A percentile compares a stretch with the other conserved stretches of the same genome.
These are phyloP conservation scores for Bucorvus abyssinicus DNA, from an alignment of 2,797 vertebrate genomes.

Conservation along the genomic window DNA sequence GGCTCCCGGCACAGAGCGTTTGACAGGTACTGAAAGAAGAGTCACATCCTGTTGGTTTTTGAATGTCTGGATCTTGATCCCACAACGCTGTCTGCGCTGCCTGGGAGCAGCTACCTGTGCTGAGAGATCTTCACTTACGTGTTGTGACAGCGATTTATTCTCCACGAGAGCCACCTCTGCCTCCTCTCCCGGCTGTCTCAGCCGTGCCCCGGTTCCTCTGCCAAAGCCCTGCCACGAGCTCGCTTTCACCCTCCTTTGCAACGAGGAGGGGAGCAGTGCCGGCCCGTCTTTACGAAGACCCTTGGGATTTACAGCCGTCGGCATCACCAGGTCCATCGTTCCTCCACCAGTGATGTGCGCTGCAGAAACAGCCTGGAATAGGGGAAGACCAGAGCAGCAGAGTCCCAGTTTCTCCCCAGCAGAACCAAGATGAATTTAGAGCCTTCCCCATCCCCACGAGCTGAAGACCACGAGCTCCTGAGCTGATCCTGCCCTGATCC, in stretches of 20 bases:
- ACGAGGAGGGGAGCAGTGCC: not conserved
- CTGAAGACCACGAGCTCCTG: not conserved
- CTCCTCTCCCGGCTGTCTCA: not conserved
- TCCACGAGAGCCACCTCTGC: not conserved
- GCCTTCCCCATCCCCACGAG: not conserved
- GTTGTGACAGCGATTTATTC: not conserved
- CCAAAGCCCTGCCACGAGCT: not conserved
- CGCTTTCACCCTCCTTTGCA: not conserved
- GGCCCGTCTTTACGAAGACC: not conserved
- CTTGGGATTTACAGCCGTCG: not conserved
- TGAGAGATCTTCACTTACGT: not conserved
- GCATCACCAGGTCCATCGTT: not conserved
- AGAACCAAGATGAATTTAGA: accelerated
- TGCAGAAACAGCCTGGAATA: not conserved
- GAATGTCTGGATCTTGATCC: not conserved
- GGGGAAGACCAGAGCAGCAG: not conserved
- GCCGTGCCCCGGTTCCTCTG: not conserved
- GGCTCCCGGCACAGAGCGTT: not conserved
- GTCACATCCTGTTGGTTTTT: not conserved
- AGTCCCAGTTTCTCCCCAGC: not conserved
- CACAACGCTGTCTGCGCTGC: not conserved
- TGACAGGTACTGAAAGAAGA: not conserved
- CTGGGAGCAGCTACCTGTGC: not conserved
- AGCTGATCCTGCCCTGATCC: not conserved
- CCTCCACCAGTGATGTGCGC: too few relatives aligned